A percentile compares a stretch with the other conserved stretches of the same genome.
phyloP scores from a whole-genome alignment of 2,888 invertebrate genomes.

The Nomada lathburiana region DNA sequence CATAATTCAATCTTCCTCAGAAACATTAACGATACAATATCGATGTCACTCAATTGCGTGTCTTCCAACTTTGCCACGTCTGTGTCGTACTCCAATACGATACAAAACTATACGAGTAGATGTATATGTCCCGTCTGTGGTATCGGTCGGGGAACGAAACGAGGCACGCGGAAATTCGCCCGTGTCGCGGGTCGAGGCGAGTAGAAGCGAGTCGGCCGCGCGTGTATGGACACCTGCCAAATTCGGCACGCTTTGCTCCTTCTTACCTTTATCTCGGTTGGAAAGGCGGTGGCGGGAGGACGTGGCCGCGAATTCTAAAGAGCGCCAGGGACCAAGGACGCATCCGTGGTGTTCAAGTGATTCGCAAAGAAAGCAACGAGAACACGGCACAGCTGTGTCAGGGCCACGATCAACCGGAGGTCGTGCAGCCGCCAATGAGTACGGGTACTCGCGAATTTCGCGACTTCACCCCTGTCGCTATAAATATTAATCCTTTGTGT shows the following conservation, averaged over 20 bases:
- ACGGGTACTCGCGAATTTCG: slow-evolving; percentile 30
- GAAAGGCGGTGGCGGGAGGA: slow-evolving; percentile 56
- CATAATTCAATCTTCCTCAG: no score
- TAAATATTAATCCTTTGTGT: slow-evolving; percentile 23
- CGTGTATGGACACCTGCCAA: slow-evolving; percentile 75
- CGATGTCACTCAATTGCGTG: no score
- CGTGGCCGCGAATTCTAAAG: slow-evolving; percentile 72
- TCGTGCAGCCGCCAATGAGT: slow-evolving; percentile 36
- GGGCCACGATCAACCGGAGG: slow-evolving; percentile 75
- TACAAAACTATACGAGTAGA: not conserved
- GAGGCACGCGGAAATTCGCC: slow-evolving; percentile 28
- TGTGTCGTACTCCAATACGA: no score
- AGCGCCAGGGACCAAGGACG: slow-evolving; percentile 76
- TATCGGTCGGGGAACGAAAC: slow-evolving; percentile 15
- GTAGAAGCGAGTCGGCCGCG: slow-evolving; percentile 56
- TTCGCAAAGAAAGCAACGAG: slow-evolving; percentile 76
- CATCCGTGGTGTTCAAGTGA: slow-evolving; percentile 68
- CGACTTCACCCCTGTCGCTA: slow-evolving; percentile 2
- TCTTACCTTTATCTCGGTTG: slow-evolving; percentile 57
- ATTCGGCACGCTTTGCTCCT: slow-evolving; percentile 59
- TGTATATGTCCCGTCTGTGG: not conserved
- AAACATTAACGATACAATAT: no score
- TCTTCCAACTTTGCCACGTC: no score
- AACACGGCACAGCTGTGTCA: slow-evolving; percentile 74
- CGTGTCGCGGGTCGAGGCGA: slow-evolving; percentile 8